Evolutionary conservation across 2,797 vertebrate species (phyloP).

Genomic region (Loriculus beryllinus): DNA sequence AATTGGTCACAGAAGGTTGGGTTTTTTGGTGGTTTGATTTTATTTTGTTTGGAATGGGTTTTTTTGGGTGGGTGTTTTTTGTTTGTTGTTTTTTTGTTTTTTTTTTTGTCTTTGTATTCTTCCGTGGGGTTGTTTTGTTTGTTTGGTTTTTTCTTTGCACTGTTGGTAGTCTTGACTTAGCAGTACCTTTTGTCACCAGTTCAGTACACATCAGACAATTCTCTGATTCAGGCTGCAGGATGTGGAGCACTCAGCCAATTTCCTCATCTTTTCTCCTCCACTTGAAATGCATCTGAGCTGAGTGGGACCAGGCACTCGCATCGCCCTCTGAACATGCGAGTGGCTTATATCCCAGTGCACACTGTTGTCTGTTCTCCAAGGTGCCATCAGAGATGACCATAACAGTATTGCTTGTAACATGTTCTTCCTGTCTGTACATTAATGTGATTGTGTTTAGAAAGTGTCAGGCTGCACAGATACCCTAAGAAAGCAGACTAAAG

Average conservation of each 20-base stretch:
- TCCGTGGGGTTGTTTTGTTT: too few species aligned
- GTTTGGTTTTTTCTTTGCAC: background rate
- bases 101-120: background rate
- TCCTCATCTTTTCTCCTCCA: background rate
- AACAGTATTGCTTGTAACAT: background rate
- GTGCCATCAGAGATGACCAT: background rate
- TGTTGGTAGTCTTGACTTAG: background rate
- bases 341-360: background rate
- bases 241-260: background rate
- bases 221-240: background rate
- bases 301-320: background rate
- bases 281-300: background rate
- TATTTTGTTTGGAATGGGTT: background rate
- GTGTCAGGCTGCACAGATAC: background rate
- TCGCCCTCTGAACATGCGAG: accelerated
- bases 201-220: background rate
- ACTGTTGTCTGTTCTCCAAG: background rate
- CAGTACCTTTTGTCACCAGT: background rate
- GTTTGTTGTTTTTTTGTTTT: background rate
- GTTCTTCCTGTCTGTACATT: accelerated
- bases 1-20: background rate
- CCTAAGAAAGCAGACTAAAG: background rate
- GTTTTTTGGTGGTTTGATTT: background rate
- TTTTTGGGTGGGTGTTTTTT: background rate
- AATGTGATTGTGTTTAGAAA: background rate